These are phyloP conservation scores for Loxodonta africana DNA, from an alignment of 2,113 vertebrate species.

Conservation along the genomic window DNA sequence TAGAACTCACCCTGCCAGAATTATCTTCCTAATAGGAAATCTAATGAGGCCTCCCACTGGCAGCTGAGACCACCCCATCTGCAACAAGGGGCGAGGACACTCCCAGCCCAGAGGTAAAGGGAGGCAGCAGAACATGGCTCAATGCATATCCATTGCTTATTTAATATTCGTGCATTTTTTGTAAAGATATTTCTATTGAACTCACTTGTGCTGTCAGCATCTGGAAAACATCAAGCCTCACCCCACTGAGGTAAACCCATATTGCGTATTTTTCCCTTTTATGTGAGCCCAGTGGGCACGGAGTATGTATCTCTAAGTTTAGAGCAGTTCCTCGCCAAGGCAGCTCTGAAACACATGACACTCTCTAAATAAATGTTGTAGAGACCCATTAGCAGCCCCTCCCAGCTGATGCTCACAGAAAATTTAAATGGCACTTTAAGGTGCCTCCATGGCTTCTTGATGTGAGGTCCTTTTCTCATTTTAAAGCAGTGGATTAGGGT, in stretches of 20 bases:
- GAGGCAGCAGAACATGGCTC: constrained; percentile 65
- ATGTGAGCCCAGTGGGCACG: constrained; percentile 79
- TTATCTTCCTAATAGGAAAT: constrained; percentile 76
- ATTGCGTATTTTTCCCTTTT: constrained; percentile 79
- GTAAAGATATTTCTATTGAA: constrained; percentile 83
- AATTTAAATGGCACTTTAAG: constrained; percentile 27
- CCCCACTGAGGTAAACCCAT: constrained; percentile 85
- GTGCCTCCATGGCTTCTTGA: constrained; percentile 27
- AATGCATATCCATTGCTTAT: constrained; percentile 81
- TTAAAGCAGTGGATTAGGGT: not conserved
- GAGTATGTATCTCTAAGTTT: constrained; percentile 75
- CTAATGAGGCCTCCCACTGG: constrained; percentile 82
- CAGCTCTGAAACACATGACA: constrained; percentile 77
- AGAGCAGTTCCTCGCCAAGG: constrained; percentile 63
- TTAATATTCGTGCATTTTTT: constrained; percentile 80
- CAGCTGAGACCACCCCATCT: constrained; percentile 83
- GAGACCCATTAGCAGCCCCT: constrained; percentile 45
- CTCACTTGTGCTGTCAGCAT: constrained; percentile 83
- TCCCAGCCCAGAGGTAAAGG: constrained; percentile 80
- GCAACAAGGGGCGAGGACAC: constrained; percentile 72
- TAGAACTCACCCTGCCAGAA: constrained; percentile 76
- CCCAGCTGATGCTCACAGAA: constrained; percentile 62
- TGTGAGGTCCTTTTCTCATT: constrained; percentile 64
- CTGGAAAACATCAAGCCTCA: constrained; percentile 85
- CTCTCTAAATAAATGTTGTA: constrained; percentile 69